Percentiles rank a stretch among this genome's conserved stretches.
These are phyloP conservation scores for Ischnus inquisitorius DNA, from an alignment of 2,888 invertebrate genomes.

Conservation along the genomic window DNA sequence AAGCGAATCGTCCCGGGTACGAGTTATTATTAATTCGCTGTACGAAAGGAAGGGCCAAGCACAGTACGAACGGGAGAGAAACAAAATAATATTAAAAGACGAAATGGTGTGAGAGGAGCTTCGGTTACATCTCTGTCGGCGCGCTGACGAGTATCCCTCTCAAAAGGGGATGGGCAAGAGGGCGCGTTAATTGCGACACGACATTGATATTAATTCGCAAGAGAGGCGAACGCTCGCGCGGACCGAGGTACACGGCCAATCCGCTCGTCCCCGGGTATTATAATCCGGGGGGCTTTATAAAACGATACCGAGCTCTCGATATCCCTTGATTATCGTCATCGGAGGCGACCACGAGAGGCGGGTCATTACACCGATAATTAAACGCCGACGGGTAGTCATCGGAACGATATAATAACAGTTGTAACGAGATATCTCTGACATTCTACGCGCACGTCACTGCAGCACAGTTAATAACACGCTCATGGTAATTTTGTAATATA, in stretches of 20 bases:
- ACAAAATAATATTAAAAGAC: conserved; percentile 1
- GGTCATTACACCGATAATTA: conserved; percentile 53
- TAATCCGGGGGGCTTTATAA: conserved; percentile 49
- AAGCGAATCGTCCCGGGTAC: background rate
- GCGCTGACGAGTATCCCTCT: conserved; percentile 12
- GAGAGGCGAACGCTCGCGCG: conserved; percentile 2
- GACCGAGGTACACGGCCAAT: conserved; percentile 24
- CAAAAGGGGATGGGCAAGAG: conserved; percentile 1
- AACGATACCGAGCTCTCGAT: conserved; percentile 36
- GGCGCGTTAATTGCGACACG: conserved; percentile 58
- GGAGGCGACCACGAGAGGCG: conserved; percentile 21
- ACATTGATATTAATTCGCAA: conserved; percentile 58
- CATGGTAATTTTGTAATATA: background rate
- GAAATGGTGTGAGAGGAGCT: background rate
- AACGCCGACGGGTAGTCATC: conserved; percentile 42
- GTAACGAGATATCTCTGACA: conserved; percentile 41
- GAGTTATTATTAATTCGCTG: background rate
- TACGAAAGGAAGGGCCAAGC: background rate
- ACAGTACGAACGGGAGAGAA: background rate
- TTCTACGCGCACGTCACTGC: background rate
- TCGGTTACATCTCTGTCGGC: background rate
- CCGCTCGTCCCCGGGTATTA: conserved; percentile 20
- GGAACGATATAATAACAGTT: conserved; percentile 28
- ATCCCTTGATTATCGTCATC: conserved; percentile 59
- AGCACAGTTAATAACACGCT: background rate